Base-by-base conservation (phyloP, 2,888 invertebrate genomes). In the Eristalis pertinax region DNA sequence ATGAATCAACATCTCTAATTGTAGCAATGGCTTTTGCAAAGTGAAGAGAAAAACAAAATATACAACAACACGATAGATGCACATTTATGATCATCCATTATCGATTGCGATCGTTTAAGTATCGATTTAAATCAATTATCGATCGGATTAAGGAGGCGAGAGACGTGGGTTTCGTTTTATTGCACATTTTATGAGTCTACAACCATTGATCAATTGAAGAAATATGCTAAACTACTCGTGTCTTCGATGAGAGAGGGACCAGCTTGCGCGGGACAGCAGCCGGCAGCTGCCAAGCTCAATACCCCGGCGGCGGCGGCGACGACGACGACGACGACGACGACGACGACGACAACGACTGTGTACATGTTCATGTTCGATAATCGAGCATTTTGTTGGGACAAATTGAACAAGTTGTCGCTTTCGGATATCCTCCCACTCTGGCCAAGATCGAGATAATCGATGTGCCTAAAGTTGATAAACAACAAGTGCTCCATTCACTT, bases 61-160 rank as follows among this genome's bases (percentile, higher is more conserved):
- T 24, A 62, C n/a, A 22, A 8, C 11, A 19, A 19, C 13, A 75
- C 22, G 10, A 5, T 29, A 64, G 24, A 64, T 77, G 76, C 81
- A 64, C 60, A 82, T 75, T 70, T 58, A 74, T 70, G 50, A 65
- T 78, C 62, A 72, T 79, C 79, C 63, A 72, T 58, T 79, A 67
- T 82, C 81, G 60, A 68, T 73, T 75, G 69, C 35, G 68, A 83
- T 83, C 78, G 41, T 78, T 86, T 75, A 68, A 26, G 84, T 76
- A 84, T 75, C 84, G 78, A 87, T 84, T 84, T 87, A 67, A 58
- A 79, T 84, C 84, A 79, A 84, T 87, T 80, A 80, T 19, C 50
- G 76, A 72, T 76, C 80, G 41, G 75, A 84, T 79, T 80, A 80
- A 68, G 68, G 32, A 62, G 73, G 62, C 58, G 41, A 62, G 70